Base-by-base conservation (phyloP, 2,797 vertebrate species). In the Eulemur mongoz region DNA sequence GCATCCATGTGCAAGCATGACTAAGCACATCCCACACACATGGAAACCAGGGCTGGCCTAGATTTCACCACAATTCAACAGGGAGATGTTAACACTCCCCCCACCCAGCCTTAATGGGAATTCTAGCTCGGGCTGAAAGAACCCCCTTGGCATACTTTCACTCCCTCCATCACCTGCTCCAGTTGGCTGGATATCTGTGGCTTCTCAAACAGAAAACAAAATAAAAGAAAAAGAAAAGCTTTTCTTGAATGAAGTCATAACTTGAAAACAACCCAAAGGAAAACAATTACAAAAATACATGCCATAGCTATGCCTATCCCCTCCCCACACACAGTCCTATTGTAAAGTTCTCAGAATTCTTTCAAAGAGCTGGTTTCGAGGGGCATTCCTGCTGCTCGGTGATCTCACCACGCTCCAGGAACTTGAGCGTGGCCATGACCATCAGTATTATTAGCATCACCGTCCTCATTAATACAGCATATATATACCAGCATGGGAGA, bases 31-130 rank as follows among this genome's bases (percentile, higher is more conserved):
- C 93, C 79, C 52, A 93, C 92, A 96, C 92, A 91, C 92, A 88
- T 76, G 87, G 91, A 88, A 97, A 83, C 78, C 79, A 92, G 52
- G 8, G 63, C 93, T 98, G 96, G 92, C 94, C 97, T 98, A 96
- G 93, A 97, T 97, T 97, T 94, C 86, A 86, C 50, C 89, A 32
- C 88, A 94, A 15, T 92, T 93, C 91, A 82, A 69, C 83, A 82
- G 80, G 87, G 91, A 92, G 82, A 75, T 76, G 67, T 93, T 94
- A 93, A 86, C 84, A 13, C 59, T 40, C 57, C 13, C 57, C 25
- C 43, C 32, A 9, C 59, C 38, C 35, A 22, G 81, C 84, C 91
- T 96, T 94, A 87, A 93, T 96, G 91, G 83, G 61, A 95, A 97
- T 95, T 97, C 95, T 95, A 86, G 91, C 89, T 82, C 89, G 65